Conservation (phyloP, 37 sponge, comb jelly and placozoan species). For the Halichondria panicea region DNA sequence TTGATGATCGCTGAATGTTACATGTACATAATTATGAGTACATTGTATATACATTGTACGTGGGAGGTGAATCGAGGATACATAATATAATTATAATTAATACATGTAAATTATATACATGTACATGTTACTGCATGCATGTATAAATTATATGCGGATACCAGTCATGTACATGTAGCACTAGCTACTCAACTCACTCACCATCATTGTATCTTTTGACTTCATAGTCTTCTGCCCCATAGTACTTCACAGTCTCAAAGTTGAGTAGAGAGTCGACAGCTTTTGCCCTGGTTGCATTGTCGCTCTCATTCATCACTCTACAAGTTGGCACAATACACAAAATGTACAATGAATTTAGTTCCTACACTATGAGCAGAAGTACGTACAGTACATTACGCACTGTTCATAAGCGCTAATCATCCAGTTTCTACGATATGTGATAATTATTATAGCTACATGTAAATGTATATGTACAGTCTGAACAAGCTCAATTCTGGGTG, state of each 20-base stretch:
- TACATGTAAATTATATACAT: neutral
- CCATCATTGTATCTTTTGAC: constrained; percentile 64
- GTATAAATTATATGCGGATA: neutral
- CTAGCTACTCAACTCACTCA: no score
- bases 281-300: constrained; percentile 80
- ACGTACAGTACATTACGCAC: no score
- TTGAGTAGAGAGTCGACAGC: constrained; percentile 97
- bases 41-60: no score
- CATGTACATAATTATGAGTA: neutral
- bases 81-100: neutral
- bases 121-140: neutral
- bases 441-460: no score
- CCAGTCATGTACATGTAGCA: no score
- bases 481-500: no score
- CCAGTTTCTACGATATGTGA: no score
- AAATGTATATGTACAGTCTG: no score
- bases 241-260: constrained; percentile 99
- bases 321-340: no score
- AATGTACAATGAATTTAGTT: neutral
- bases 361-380: no score
- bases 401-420: no score
- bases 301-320: constrained; percentile 91
- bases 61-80: no score
- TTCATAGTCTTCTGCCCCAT: constrained; percentile 90
- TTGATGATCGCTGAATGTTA: constrained; percentile 42